Percentiles rank a stretch among this genome's conserved stretches.
phyloP scores from a whole-genome alignment of 1,140 invertebrate genomes.

The Vanessa tameamea region DNA sequence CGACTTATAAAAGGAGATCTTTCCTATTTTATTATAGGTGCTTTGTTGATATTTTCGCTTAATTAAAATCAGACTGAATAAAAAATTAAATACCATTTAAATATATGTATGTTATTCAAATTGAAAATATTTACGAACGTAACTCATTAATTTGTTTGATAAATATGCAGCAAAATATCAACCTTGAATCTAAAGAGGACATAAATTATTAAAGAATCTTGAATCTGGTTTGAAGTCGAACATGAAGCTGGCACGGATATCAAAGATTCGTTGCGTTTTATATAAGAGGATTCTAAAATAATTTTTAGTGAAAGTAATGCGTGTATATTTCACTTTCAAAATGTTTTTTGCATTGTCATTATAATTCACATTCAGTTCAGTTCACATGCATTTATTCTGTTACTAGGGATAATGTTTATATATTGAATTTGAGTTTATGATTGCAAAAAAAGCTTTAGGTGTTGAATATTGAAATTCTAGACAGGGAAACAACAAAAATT shows the following conservation, averaged over 20 bases:
- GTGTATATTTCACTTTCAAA: not conserved
- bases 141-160: not conserved
- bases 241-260: constrained; percentile 7
- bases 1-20: constrained; percentile 68
- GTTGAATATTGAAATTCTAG: not conserved
- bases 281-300: not conserved
- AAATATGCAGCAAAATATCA: constrained; percentile 3
- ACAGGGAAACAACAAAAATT: constrained; percentile 12
- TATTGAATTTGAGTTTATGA: not conserved
- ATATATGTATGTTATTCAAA: not conserved
- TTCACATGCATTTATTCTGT: too few species aligned
- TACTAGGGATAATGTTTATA: not conserved
- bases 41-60: constrained; percentile 29
- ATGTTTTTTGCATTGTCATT: too few species aligned
- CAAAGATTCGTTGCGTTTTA: constrained; percentile 1
- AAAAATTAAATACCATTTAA: too few species aligned
- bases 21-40: constrained; percentile 12
- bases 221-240: constrained; percentile 6
- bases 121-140: not conserved
- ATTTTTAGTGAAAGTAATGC: not conserved
- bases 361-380: too few species aligned
- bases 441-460: not conserved
- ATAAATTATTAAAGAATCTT: constrained; percentile 7
- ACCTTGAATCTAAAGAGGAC: constrained; percentile 12
- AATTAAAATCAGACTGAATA: constrained; percentile 3